Percentiles rank a stretch among this genome's conserved stretches.
These are phyloP conservation scores for Agrotis clavis DNA, from an alignment of 2,888 invertebrate species.

Conservation along the genomic window DNA sequence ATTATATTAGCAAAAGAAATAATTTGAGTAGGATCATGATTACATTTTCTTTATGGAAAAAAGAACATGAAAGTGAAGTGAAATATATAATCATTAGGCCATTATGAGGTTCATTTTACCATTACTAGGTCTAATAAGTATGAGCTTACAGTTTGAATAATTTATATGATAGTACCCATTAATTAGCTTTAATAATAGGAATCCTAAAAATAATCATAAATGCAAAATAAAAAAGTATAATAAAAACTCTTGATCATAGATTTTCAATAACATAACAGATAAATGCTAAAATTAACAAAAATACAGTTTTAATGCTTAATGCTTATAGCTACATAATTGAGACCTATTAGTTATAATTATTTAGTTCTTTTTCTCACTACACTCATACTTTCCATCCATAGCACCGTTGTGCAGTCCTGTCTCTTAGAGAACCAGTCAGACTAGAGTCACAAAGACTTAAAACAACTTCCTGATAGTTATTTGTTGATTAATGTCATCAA, in stretches of 20 bases:
- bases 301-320: slow-evolving; percentile 20
- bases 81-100: no score
- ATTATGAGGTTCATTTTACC: no score
- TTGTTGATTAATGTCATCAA: slow-evolving; percentile 17
- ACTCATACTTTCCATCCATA: neutral
- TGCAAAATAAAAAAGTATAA: slow-evolving; percentile 1
- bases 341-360: neutral
- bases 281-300: slow-evolving; percentile 3
- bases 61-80: no score
- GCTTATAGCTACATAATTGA: slow-evolving; percentile 13
- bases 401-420: slow-evolving; percentile 38
- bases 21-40: no score
- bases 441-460: slow-evolving; percentile 42
- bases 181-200: neutral
- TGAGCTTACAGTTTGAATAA: neutral
- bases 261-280: slow-evolving; percentile 12
- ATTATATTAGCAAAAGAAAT: no score
- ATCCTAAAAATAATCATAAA: slow-evolving; percentile 6
- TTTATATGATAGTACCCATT: neutral
- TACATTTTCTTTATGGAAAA: no score
- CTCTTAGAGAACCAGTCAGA: slow-evolving; percentile 40
- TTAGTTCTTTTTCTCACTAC: slow-evolving; percentile 12
- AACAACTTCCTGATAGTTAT: slow-evolving; percentile 35
- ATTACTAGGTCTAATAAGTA: no score
- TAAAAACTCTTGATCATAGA: slow-evolving; percentile 18